Percentiles rank a stretch among this genome's conserved stretches.
These are phyloP conservation scores for Chloroceryle amazona DNA, from an alignment of 2,797 vertebrate genomes.

Conservation along the genomic window DNA sequence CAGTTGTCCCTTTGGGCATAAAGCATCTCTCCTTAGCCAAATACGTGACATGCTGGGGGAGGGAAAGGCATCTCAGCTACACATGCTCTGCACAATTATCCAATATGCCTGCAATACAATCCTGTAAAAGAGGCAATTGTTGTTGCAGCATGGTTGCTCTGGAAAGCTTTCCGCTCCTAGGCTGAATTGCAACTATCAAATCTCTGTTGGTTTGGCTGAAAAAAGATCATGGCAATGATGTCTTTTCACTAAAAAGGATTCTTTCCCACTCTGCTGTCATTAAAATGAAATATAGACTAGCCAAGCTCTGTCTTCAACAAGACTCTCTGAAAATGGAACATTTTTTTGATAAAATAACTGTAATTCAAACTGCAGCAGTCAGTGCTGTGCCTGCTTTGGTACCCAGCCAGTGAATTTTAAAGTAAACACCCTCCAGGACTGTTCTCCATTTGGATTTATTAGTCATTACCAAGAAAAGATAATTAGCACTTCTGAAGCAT, in stretches of 20 bases:
- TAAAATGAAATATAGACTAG: neutral
- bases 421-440: constrained; percentile 67
- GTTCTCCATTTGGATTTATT: constrained; percentile 68
- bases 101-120: neutral
- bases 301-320: neutral
- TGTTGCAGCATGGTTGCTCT: neutral
- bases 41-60: neutral
- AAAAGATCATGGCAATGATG: neutral
- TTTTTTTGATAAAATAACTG: neutral
- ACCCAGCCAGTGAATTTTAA: constrained; percentile 53
- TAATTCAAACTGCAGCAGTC: constrained; percentile 32
- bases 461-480: constrained; percentile 70
- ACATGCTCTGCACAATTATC: neutral
- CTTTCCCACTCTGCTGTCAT: neutral
- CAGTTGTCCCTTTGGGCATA: neutral
- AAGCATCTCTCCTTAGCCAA: neutral
- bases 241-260: neutral
- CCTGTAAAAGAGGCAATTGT: neutral
- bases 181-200: neutral
- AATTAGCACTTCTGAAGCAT: constrained; percentile 61
- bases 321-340: neutral
- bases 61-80: neutral
- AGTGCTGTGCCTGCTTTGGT: constrained; percentile 28
- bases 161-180: neutral
- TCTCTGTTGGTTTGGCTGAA: constrained; percentile 1